A percentile compares a stretch with the other conserved stretches of the same genome.
Evolutionary conservation across 2,113 vertebrate species (phyloP).

Genomic region (Lepisosteus oculatus): DNA sequence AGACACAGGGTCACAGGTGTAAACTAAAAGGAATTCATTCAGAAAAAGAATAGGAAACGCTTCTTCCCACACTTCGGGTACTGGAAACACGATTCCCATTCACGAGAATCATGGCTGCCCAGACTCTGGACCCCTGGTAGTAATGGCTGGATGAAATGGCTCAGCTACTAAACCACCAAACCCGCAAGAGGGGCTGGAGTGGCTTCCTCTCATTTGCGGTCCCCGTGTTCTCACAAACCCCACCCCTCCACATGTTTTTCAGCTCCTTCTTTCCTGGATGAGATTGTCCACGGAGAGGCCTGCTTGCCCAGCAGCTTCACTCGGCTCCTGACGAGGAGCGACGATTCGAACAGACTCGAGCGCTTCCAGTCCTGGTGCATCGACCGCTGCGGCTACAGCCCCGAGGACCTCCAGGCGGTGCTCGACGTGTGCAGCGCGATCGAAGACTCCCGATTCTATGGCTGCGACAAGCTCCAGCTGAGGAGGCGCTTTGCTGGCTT

Average conservation of each 20-base stretch:
- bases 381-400: constrained; percentile 53
- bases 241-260: constrained; percentile 7
- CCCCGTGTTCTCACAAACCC: neutral
- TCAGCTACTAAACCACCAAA: too few relatives aligned
- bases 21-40: too few relatives aligned
- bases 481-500: constrained; percentile 50
- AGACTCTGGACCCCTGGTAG: too few relatives aligned
- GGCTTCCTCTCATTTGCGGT: neutral
- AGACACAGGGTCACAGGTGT: too few relatives aligned
- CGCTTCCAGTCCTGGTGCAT: constrained; percentile 44
- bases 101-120: too few relatives aligned
- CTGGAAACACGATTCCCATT: too few relatives aligned
- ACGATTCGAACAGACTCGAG: constrained; percentile 22
- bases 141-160: too few relatives aligned
- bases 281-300: constrained; percentile 45
- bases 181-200: too few relatives aligned
- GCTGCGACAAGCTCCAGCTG: constrained; percentile 65
- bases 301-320: constrained; percentile 73
- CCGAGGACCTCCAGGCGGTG: constrained; percentile 53
- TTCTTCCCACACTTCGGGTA: too few relatives aligned
- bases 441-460: constrained; percentile 60
- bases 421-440: constrained; percentile 63
- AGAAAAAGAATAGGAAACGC: too few relatives aligned
- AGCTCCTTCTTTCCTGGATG: constrained; percentile 60
- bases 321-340: constrained; percentile 48